These are phyloP conservation scores for Spheniscus mendiculus DNA, from an alignment of 2,113 vertebrate genomes.

Conservation along the genomic window DNA sequence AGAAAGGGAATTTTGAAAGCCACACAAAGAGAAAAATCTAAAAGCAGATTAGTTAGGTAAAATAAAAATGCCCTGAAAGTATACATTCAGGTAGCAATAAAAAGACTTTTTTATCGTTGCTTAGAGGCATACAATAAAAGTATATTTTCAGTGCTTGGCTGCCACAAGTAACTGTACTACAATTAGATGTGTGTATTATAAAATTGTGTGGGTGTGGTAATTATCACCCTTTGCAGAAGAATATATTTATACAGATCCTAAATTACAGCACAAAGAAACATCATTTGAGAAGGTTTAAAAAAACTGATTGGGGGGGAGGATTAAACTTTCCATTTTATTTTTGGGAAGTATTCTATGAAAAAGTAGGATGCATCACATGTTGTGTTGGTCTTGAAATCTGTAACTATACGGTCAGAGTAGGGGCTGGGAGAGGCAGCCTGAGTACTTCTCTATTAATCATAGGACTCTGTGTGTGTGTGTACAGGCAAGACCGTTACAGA, in stretches of 20 bases:
- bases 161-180: constrained; percentile 65
- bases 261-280: constrained; percentile 66
- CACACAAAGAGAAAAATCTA: constrained; percentile 1
- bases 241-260: constrained; percentile 69
- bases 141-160: constrained; percentile 60
- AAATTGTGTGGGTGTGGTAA: constrained; percentile 63
- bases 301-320: background rate
- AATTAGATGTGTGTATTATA: constrained; percentile 69
- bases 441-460: background rate
- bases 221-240: constrained; percentile 66
- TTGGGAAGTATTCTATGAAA: background rate
- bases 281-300: background rate
- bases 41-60: constrained; percentile 14
- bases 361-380: background rate
- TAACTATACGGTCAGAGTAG: background rate
- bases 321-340: constrained; percentile 37
- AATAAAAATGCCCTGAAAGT: constrained; percentile 22
- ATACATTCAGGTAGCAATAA: constrained; percentile 37
- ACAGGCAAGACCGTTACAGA: background rate
- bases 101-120: background rate
- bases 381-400: background rate
- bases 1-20: background rate
- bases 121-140: constrained; percentile 44
- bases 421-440: background rate
- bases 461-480: background rate